Base-by-base conservation (phyloP, 2,888 invertebrate species). In the Drosophila paranaensis region DNA sequence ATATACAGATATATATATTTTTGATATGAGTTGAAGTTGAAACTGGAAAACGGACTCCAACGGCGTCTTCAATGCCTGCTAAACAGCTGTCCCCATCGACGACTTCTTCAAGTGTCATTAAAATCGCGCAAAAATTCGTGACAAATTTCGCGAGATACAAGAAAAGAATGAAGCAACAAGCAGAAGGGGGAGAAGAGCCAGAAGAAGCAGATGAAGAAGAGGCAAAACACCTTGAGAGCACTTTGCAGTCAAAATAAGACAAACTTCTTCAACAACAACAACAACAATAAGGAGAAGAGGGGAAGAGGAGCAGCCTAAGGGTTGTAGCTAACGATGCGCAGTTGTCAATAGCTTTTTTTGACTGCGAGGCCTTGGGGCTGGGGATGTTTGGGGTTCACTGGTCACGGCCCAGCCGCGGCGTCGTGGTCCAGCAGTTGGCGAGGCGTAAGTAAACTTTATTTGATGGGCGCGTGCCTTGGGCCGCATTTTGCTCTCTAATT, bases 401-500 rank as follows among this genome's bases (percentile, higher is more conserved):
- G 67, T 58, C 68, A 67, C 45, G 67, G 45, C 10, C 8, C 5
- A n/a, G 27, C 3, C 33, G 6, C 6, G 33, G 51, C 58, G 61
- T 45, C 6, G 33, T 16, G 43, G 48, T 40, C 20, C 39, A 14
- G 13, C 30, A 27, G 16, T 57, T 40, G 69, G 42, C 66, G 56
- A 63, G 63, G 53, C 73, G 70, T 72, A 81, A 87, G 82, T 71
- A 79, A 87, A 87, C 72, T 82, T 82, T 82, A 82, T 87, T 84
- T 84, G 82, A 73, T 81, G 42, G 88, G 88, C 85, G 82, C 82
- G 88, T 82, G 82, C 76, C 74, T 42, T 64, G 56, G 60, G 43
- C 53, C 50, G 53, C 45, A 67, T 74, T 78, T 78, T 74, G 60
- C 45, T 68, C 53, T 65, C 61, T 77, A 77, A 77, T 77, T 73